Conservation (phyloP, 2,888 invertebrate species). For the Eilema depressum region DNA sequence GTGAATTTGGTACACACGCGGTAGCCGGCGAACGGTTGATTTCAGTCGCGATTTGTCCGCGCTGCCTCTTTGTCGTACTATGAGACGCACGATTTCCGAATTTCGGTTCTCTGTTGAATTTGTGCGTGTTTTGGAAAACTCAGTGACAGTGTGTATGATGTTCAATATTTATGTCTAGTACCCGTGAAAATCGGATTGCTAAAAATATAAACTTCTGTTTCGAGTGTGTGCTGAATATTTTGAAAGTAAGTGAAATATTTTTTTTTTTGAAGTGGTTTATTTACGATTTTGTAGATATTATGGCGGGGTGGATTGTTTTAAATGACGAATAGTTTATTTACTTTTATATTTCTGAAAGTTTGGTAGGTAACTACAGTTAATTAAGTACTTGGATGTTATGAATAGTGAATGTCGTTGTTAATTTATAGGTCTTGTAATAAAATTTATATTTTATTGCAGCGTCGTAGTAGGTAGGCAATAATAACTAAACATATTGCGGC, state of each 20-base stretch:
- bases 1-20: conserved; percentile 28
- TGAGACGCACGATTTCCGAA: conserved; percentile 27
- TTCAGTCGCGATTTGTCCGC: conserved; percentile 54
- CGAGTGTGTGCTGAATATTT: conserved; percentile 30
- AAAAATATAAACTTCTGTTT: conserved; percentile 3
- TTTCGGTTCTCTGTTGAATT: conserved; percentile 25
- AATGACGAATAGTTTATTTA: background rate
- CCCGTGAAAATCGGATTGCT: conserved; percentile 24
- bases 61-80: conserved; percentile 43
- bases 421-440: background rate
- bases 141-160: conserved; percentile 30
- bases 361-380: background rate
- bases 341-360: background rate
- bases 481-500: background rate
- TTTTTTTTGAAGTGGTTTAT: background rate
- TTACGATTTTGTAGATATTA: background rate
- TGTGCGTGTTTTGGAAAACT: conserved; percentile 32
- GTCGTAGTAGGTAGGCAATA: no score
- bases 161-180: conserved; percentile 8
- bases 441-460: background rate
- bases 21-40: conserved; percentile 34
- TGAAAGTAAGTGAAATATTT: conserved; percentile 29
- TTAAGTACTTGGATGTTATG: background rate
- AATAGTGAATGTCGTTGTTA: background rate
- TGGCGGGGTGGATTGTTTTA: no score